Conservation (phyloP, 2,113 vertebrate genomes). For the Malurus melanocephalus region DNA sequence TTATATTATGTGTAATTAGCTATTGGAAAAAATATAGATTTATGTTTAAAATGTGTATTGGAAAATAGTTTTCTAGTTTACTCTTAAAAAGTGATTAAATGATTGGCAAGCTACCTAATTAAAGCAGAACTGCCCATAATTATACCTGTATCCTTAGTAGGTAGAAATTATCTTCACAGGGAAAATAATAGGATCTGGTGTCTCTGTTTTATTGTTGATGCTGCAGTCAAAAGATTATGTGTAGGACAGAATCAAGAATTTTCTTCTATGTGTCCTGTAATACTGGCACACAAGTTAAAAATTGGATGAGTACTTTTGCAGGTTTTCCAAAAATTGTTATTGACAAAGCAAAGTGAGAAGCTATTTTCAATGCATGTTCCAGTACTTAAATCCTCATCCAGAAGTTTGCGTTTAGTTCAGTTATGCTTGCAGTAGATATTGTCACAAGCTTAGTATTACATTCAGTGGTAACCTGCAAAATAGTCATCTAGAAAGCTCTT, state of each 20-base stretch:
- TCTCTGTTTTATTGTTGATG: neutral
- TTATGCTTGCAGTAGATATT: conserved; percentile 3
- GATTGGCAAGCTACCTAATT: conserved; percentile 34
- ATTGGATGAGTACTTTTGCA: neutral
- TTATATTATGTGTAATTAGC: neutral
- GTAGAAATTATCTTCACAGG: neutral
- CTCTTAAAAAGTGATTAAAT: conserved; percentile 28
- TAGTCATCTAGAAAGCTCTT: neutral
- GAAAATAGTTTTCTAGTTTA: neutral
- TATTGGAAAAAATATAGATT: conserved; percentile 44
- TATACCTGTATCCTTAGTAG: neutral
- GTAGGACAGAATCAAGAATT: conserved; percentile 32
- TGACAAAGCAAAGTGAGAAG: conserved; percentile 25
- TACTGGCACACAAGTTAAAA: neutral
- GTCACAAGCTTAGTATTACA: neutral
- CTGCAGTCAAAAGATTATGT: neutral
- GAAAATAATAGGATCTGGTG: neutral
- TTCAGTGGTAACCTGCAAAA: neutral
- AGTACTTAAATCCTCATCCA: conserved; percentile 8
- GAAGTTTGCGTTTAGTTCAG: neutral
- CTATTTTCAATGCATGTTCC: conserved; percentile 8
- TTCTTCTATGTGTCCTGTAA: conserved; percentile 22
- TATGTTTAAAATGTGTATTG: conserved; percentile 25
- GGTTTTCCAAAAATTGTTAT: neutral
- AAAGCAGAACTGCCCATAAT: conserved; percentile 36